These are phyloP conservation scores for Saccopteryx bilineata DNA, from an alignment of 2,113 vertebrate genomes.

Conservation along the genomic window DNA sequence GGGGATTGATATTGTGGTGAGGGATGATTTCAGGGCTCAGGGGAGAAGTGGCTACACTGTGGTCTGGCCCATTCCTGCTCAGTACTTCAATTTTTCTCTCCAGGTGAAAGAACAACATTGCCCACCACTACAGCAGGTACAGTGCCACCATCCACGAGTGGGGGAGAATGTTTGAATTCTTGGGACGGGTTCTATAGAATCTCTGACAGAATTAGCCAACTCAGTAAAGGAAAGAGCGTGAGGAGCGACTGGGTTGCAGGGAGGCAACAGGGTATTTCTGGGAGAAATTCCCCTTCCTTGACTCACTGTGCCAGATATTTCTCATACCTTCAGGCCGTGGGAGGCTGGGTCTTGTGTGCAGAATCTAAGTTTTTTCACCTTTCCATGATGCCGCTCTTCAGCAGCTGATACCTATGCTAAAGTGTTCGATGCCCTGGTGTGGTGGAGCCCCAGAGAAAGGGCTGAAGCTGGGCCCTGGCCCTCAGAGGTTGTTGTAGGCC, in stretches of 20 bases:
- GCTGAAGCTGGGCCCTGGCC: neutral
- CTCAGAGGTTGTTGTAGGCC: neutral
- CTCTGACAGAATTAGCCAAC: neutral
- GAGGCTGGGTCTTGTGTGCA: neutral
- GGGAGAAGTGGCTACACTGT: neutral
- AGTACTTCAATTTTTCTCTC: neutral
- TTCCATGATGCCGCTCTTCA: neutral
- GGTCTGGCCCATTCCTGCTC: neutral
- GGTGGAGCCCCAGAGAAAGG: neutral
- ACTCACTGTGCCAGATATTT: neutral
- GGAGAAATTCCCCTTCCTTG: too few relatives aligned
- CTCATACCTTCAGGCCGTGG: neutral
- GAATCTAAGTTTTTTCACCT: neutral
- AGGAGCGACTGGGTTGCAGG: neutral
- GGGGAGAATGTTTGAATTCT: neutral
- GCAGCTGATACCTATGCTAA: too few relatives aligned
- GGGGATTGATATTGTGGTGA: neutral
- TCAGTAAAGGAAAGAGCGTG: neutral
- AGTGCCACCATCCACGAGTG: too few relatives aligned
- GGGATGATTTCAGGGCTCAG: neutral
- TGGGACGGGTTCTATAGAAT: neutral
- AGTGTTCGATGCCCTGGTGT: neutral
- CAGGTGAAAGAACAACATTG: neutral
- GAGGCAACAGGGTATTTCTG: neutral
- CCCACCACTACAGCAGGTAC: neutral